Evolutionary conservation across 92 coral and sea anemone species (phyloP).

Genomic region (Parazoanthus atlanticus): DNA sequence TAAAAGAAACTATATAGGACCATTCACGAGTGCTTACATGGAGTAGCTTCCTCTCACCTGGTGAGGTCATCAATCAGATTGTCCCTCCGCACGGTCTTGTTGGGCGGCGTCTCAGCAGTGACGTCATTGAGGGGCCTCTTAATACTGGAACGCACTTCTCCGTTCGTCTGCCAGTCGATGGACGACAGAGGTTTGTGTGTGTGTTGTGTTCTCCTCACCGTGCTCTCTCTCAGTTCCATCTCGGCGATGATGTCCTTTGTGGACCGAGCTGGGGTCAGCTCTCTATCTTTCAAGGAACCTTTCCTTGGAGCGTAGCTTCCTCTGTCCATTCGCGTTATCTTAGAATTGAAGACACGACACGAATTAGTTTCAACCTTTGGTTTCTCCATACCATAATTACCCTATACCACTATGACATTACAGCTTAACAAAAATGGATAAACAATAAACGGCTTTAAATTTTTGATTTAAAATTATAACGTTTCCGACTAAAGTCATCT

Average conservation of each 20-base stretch:
- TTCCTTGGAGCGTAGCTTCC: constrained; percentile 18
- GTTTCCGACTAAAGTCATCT: no score
- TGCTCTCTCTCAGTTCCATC: constrained; percentile 30
- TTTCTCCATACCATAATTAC: background rate
- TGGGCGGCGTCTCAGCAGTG: constrained; percentile 12
- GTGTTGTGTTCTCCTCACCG: constrained; percentile 11
- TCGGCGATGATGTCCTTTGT: constrained; percentile 42
- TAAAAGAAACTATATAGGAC: no score
- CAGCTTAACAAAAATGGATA: no score
- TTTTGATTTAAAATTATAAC: no score
- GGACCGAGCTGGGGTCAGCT: constrained; percentile 20
- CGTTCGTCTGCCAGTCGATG: constrained; percentile 35
- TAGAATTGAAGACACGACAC: background rate
- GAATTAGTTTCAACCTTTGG: no score
- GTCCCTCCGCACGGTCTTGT: constrained; percentile 26
- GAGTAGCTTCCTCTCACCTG: background rate
- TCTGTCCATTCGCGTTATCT: constrained; percentile 14
- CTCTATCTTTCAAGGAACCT: constrained; percentile 36
- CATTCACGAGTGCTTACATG: no score
- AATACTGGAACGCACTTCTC: constrained; percentile 10
- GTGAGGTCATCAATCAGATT: constrained; percentile 41
- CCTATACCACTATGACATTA: no score
- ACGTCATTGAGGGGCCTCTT: constrained; percentile 8
- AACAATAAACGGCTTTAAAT: no score
- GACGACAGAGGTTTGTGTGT: constrained; percentile 30